Conservation (phyloP, 2,113 vertebrate genomes). For the Carettochelys insculpta region DNA sequence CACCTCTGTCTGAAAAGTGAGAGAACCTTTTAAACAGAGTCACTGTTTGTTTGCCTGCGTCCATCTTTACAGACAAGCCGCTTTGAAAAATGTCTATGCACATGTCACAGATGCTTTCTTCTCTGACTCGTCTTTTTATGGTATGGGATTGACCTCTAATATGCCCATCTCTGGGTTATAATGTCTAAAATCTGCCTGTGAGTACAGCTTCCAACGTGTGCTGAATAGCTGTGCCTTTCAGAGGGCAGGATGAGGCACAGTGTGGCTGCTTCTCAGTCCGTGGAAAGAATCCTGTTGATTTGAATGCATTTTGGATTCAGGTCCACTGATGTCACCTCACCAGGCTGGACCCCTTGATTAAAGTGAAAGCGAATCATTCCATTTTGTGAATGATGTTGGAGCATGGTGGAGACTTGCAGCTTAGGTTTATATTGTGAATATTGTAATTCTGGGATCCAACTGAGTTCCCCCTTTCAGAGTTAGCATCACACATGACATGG, state of each 20-base stretch:
- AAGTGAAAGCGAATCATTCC: background rate
- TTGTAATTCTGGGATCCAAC: background rate
- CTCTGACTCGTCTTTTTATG: slow-evolving; percentile 35
- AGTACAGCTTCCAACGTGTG: background rate
- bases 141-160: slow-evolving; percentile 54
- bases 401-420: background rate
- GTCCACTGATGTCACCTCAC: background rate
- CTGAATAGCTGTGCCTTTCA: fast-evolving
- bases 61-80: slow-evolving; percentile 31
- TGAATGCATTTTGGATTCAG: background rate
- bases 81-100: background rate
- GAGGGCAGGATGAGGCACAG: background rate
- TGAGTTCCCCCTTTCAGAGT: background rate
- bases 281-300: background rate
- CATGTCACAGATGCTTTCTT: background rate
- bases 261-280: background rate
- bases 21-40: slow-evolving; percentile 19
- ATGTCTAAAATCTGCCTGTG: slow-evolving; percentile 38
- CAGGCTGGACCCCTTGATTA: background rate
- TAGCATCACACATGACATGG: fast-evolving
- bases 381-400: background rate
- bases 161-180: slow-evolving; percentile 66
- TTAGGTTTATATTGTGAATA: background rate
- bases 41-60: slow-evolving; percentile 60
- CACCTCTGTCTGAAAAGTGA: slow-evolving; percentile 65